phyloP scores from a whole-genome alignment of 2,797 vertebrate genomes.

The Columba guinea region DNA sequence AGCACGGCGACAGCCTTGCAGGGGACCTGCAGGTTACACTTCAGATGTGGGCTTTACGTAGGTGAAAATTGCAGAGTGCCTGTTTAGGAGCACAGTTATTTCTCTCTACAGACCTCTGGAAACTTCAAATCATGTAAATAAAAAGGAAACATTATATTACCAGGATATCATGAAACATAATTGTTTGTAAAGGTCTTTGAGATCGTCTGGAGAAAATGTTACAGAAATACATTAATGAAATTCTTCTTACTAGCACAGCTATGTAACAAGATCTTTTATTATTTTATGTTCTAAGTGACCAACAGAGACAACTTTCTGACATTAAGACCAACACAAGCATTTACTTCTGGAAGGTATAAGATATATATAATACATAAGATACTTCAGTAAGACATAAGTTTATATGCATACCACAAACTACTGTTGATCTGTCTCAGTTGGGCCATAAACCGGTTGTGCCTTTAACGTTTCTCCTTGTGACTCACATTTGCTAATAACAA shows the following conservation, averaged over 20 bases:
- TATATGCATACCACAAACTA: neutral
- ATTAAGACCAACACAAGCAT: neutral
- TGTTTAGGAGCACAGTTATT: neutral
- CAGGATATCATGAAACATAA: neutral
- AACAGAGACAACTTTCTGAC: neutral
- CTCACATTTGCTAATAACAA: neutral
- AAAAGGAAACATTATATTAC: neutral
- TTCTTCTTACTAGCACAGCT: neutral
- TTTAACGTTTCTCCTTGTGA: constrained; percentile 8
- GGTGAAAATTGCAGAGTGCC: neutral
- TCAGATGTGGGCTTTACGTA: neutral
- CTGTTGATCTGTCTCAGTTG: neutral
- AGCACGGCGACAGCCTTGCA: rapidly evolving
- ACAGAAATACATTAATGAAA: neutral
- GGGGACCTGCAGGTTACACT: neutral
- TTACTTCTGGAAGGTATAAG: neutral
- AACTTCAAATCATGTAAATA: neutral
- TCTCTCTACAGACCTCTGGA: neutral
- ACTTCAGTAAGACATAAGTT: neutral
- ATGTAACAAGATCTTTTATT: neutral
- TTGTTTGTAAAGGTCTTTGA: neutral
- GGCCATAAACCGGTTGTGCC: neutral
- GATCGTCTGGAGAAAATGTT: neutral
- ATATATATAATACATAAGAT: neutral
- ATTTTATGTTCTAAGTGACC: neutral